Evolutionary conservation across 1,140 invertebrate genomes (phyloP).

Genomic region (Drosophila athabasca): DNA sequence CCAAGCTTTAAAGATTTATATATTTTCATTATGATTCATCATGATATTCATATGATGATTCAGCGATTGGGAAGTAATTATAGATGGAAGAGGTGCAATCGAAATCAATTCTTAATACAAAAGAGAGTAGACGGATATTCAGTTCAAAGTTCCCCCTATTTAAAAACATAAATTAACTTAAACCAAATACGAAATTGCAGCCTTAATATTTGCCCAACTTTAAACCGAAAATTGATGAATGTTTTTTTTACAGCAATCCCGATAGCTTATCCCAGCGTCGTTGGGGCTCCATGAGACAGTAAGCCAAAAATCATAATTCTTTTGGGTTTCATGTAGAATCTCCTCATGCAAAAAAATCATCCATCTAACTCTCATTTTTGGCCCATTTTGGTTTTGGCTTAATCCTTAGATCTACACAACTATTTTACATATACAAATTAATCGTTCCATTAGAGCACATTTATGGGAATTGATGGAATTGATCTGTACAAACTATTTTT

Average conservation of each 20-base stretch:
- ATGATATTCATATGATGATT: no score
- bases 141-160: no score
- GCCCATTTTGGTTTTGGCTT: conserved; percentile 59
- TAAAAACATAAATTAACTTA: neutral
- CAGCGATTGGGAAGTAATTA: no score
- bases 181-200: neutral
- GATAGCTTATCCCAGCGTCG: conserved; percentile 88
- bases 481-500: no score
- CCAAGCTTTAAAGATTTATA: no score
- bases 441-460: neutral
- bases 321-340: conserved; percentile 49
- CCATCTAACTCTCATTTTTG: conserved; percentile 40
- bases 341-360: conserved; percentile 19
- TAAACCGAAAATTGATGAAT: conserved; percentile 24
- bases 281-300: conserved; percentile 92
- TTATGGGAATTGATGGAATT: no score
- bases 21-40: no score
- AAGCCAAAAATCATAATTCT: conserved; percentile 82
- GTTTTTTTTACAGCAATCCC: conserved; percentile 85
- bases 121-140: no score
- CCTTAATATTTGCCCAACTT: neutral
- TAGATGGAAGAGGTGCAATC: no score
- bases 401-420: conserved; percentile 4
- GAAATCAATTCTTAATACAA: no score
- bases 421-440: conserved; percentile 18